These are phyloP conservation scores for Isichthys henryi DNA, from an alignment of 2,113 vertebrate species.

Conservation along the genomic window DNA sequence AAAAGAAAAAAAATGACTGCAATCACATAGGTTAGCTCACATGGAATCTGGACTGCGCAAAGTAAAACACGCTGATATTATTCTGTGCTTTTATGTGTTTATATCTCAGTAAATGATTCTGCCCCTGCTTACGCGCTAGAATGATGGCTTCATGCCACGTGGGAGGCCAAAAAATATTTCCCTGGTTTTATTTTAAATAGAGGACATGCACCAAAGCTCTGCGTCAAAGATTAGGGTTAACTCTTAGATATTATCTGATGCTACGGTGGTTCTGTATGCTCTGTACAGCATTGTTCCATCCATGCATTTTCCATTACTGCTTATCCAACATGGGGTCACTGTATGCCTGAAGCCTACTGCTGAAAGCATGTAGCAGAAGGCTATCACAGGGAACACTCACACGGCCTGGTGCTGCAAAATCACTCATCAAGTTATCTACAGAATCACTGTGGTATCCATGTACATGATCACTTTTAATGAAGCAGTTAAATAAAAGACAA, in stretches of 20 bases:
- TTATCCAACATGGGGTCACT: neutral
- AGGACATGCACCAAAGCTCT: slow-evolving; percentile 33
- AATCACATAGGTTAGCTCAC: slow-evolving; percentile 16
- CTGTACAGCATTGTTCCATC: neutral
- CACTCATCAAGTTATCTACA: neutral
- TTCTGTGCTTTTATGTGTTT: slow-evolving; percentile 50
- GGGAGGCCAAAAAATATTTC: slow-evolving; percentile 26
- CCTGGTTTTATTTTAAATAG: slow-evolving; percentile 28
- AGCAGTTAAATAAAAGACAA: neutral
- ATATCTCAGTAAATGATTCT: slow-evolving; percentile 45
- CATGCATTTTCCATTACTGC: neutral
- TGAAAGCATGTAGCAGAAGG: neutral
- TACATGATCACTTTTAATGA: neutral
- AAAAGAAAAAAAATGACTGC: slow-evolving; percentile 33
- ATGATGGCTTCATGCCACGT: slow-evolving; percentile 32
- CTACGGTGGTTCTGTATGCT: slow-evolving; percentile 13
- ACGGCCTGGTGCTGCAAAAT: neutral
- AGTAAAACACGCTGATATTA: slow-evolving; percentile 29
- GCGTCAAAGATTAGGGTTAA: slow-evolving; percentile 47
- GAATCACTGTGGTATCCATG: neutral
- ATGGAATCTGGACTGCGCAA: slow-evolving; percentile 33
- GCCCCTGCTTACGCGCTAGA: slow-evolving; percentile 39
- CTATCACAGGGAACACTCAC: neutral
- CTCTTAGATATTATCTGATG: slow-evolving; percentile 49
- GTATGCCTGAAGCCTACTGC: neutral